Evolutionary conservation across 2,888 invertebrate species (phyloP).

Genomic region (Nasonovia ribisnigri): DNA sequence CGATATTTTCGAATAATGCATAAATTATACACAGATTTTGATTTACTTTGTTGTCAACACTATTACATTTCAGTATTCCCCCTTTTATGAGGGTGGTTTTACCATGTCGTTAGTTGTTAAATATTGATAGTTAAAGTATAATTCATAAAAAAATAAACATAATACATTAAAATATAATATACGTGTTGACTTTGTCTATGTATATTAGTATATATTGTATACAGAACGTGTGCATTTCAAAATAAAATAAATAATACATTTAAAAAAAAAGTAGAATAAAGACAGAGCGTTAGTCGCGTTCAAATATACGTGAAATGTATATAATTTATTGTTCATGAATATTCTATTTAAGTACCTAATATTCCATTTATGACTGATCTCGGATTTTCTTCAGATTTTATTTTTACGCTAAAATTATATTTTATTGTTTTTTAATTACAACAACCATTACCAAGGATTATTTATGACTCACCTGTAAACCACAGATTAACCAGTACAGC

Average conservation of each 20-base stretch:
- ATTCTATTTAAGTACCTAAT: not conserved
- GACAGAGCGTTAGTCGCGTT: not conserved
- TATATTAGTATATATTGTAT: not conserved
- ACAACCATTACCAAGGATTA: not conserved
- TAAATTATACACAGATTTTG: not conserved
- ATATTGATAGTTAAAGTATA: not conserved
- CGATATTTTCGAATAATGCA: not conserved
- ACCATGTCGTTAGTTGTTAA: not conserved
- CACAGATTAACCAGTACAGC: not conserved
- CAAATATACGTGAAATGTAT: not conserved
- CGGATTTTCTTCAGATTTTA: not conserved
- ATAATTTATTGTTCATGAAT: not conserved
- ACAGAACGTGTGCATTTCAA: not conserved
- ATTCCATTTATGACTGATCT: not conserved
- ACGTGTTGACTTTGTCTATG: not conserved
- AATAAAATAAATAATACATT: not conserved
- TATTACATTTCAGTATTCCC: not conserved
- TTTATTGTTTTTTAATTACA: conserved; percentile 2
- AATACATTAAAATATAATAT: not conserved
- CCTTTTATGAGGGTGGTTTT: not conserved
- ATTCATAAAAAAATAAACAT: not conserved
- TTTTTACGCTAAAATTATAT: not conserved
- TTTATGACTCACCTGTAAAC: not conserved
- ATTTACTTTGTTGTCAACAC: not conserved
- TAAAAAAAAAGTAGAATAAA: not conserved